Conservation (phyloP, 1,140 invertebrate genomes). For the Drosophila kurseongensis region DNA sequence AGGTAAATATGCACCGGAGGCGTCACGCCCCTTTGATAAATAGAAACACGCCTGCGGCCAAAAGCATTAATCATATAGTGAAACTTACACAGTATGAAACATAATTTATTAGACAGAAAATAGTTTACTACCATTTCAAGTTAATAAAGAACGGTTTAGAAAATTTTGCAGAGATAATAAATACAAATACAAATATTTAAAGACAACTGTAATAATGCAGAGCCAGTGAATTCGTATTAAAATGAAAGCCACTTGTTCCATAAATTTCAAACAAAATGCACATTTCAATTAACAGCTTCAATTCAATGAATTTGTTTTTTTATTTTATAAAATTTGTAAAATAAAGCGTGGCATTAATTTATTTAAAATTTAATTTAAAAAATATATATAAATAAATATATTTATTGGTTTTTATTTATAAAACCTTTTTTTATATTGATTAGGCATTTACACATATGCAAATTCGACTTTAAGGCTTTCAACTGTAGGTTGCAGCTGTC, state of each 20-base stretch:
- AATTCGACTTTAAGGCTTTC: not conserved
- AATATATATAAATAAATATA: too few relatives aligned
- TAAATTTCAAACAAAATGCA: too few relatives aligned
- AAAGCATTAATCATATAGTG: slow-evolving; percentile 39
- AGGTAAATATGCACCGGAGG: slow-evolving; percentile 9
- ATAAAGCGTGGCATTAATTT: too few relatives aligned
- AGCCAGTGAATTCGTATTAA: too few relatives aligned
- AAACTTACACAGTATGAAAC: not conserved
- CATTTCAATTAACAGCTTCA: too few relatives aligned
- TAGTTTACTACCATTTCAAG: not conserved
- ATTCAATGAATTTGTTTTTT: too few relatives aligned
- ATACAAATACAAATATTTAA: not conserved
- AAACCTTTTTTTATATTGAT: not conserved
- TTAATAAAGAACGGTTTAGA: not conserved
- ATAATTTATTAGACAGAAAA: not conserved
- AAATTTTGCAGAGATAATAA: not conserved
- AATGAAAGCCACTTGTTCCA: too few relatives aligned
- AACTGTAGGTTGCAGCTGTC: slow-evolving; percentile 14
- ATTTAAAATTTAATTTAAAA: too few relatives aligned
- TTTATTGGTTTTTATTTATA: not conserved
- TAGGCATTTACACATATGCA: not conserved
- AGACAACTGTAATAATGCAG: too few relatives aligned
- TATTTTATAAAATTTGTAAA: too few relatives aligned
- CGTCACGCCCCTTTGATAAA: slow-evolving; percentile 51
- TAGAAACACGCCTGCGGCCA: slow-evolving; percentile 44